A percentile compares a stretch with the other conserved stretches of the same genome.
Conservation (phyloP, 2,797 vertebrate genomes). For the Pseudomugil tenellus region DNA sequence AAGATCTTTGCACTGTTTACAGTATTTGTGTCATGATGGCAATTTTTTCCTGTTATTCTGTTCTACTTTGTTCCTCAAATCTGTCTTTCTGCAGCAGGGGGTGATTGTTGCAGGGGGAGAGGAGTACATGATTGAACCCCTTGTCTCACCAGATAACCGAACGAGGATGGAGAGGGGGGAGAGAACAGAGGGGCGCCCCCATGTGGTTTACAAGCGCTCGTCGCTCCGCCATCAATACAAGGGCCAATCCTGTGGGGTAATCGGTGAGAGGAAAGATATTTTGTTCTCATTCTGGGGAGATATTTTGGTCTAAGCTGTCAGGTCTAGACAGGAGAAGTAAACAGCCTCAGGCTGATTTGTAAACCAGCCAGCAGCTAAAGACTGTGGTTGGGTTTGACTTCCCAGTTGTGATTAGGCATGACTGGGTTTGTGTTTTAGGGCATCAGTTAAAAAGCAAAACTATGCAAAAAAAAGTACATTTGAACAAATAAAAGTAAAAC, state of each 20-base stretch:
- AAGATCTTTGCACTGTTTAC: constrained; percentile 13
- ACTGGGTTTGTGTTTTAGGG: constrained; percentile 45
- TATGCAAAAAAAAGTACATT: constrained; percentile 39
- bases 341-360: constrained; percentile 18
- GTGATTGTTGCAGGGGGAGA: constrained; percentile 95
- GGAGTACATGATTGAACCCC: constrained; percentile 97
- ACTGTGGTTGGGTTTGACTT: constrained; percentile 45
- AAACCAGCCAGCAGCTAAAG: constrained; percentile 35
- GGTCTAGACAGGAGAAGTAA: constrained; percentile 32
- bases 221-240: constrained; percentile 95
- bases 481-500: constrained; percentile 28
- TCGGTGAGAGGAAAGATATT: constrained; percentile 84
- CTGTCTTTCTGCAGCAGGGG: constrained; percentile 88
- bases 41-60: constrained; percentile 36
- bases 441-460: constrained; percentile 52
- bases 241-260: constrained; percentile 95
- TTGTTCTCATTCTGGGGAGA: constrained; percentile 4
- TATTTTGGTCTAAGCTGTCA: constrained; percentile 10
- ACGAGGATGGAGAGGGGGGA: constrained; percentile 71
- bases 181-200: constrained; percentile 89
- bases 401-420: constrained; percentile 48
- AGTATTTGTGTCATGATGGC: constrained; percentile 26
- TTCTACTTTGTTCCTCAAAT: constrained; percentile 46
- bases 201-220: constrained; percentile 97
- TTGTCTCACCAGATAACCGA: constrained; percentile 85